Base-by-base conservation (phyloP, 2,113 vertebrate genomes). In the Cottus gobio region DNA sequence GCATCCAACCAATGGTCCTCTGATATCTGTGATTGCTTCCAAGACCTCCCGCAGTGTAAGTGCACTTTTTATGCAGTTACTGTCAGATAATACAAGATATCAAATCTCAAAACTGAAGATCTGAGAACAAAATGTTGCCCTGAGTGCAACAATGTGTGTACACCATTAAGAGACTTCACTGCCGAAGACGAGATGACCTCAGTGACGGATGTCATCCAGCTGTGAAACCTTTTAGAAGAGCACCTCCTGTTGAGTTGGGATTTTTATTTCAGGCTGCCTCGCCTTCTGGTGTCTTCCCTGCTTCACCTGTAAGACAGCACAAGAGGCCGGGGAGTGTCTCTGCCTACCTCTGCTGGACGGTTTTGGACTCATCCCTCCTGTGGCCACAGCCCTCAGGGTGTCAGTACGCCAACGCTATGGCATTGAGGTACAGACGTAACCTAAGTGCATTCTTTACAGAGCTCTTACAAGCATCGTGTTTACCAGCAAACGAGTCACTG, bases 291-390 rank as follows among this genome's bases (percentile, higher is more conserved):
- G 93, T 79, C 63, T 86, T 24, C 86, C 85, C 0, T 95, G 92
- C 69, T 95, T 93, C 65, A n/a, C 91, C 52, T 96, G 95, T 69
- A 88, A 67, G 5, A 93, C 89, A 0, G 34, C 92, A 0, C 60
- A 48, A 2, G 69, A 92, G 1, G 92, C 89, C 9, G 94, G 91
- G 0, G 90, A 96, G 87, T 95, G 93, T 56, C 37, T 95, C 0
- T 95, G 93, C 84, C 82, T 95, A 61, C 95, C 94, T 2, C 80
- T 95, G 72, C 84, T 96, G 84, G 92, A 95, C 4, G 0, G 2
- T 2, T 94, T 42, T 12, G 93, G 87, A 52, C 0, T 42, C 30
- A 89, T 94, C 69, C 91, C 92, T 3, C 92, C 93, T 2, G 84
- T 93, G 2, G 79, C 91, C 48, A 67, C 87, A 26, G 77, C 85